Evolutionary conservation across 2,888 invertebrate species (phyloP), one percentile per base, ranked within the genome.

Genomic region (Lepas anatifera): DNA sequence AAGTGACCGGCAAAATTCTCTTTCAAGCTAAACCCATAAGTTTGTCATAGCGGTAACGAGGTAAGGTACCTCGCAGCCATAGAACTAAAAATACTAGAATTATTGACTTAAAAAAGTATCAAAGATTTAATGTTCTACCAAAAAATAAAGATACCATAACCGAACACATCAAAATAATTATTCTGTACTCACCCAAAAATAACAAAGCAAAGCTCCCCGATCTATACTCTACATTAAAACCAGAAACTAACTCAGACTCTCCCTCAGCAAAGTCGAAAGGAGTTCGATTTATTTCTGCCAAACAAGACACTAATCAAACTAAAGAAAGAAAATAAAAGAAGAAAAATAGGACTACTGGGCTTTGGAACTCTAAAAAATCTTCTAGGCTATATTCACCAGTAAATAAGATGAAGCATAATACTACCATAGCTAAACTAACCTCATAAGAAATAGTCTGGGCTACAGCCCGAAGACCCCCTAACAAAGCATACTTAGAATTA

Each of bases 381-480:
- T 58, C 27, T 29, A 67, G 67, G 63, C 25, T 69, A 41, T 13
- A 37, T 16, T 41, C 71, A 66, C 18, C 48, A 50, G 48, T 48
- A 46, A 70, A 43, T 68, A 87, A 77, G 78, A 86, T 77, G 78
- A 84, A 81, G 71, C 82, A 84, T 77, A 86, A 78, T 78, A 88
- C 81, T 83, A 88, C 84, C 77, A 88, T 83, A 77, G 83, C 79
- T 77, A 89, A 84, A n/a, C 86, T 87, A 50, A 89, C 87, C 79
- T 89, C 88, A 85, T 89, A 89, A 77, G 88, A 89, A 85, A 89
- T 86, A 71, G 86, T 87, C 80, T 89, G 88, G 79, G 87, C 87
- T 0, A 88, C 84, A 1, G 85, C 82, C 0, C 88, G 88, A 73
- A 88, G 80, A 0, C 85, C 83, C 0, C 88, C 88, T 77, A 89